Conservation (phyloP, 2,888 invertebrate species). For the Leptogaster cylindrica region DNA sequence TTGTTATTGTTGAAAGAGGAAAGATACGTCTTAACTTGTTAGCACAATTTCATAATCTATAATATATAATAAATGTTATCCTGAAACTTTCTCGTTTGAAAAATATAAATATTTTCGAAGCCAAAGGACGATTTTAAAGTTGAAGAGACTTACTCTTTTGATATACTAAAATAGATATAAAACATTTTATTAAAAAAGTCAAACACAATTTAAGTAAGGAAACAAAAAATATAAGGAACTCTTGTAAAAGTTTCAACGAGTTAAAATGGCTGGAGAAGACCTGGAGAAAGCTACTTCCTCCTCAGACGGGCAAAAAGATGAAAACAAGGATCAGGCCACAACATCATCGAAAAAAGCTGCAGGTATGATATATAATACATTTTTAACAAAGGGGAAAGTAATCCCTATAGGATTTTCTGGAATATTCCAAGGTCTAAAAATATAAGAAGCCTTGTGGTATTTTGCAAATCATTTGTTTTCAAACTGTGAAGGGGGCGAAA, state of each 20-base stretch:
- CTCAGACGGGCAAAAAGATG: not conserved
- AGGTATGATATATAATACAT: constrained; percentile 8
- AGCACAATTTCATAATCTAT: not conserved
- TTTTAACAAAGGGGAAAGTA: too few species aligned
- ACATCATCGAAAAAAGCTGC: constrained; percentile 23
- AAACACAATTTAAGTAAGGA: not conserved
- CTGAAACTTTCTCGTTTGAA: too few species aligned
- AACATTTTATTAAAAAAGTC: too few species aligned
- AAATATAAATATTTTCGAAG: too few species aligned
- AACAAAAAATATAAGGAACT: not conserved
- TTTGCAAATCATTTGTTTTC: too few species aligned
- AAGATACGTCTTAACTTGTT: not conserved
- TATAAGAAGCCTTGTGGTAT: too few species aligned
- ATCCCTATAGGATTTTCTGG: too few species aligned
- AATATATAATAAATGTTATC: not conserved
- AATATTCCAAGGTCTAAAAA: too few species aligned
- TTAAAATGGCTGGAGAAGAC: constrained; percentile 25
- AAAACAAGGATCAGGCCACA: constrained; percentile 9
- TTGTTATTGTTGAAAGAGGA: not conserved
- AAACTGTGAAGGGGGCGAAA: too few species aligned
- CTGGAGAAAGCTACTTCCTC: constrained; percentile 5
- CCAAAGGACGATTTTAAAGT: too few species aligned
- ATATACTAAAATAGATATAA: too few species aligned
- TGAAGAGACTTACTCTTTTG: too few species aligned
- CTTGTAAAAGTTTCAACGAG: not conserved